Conservation (phyloP, 2,888 invertebrate genomes). For the Epinotia demarniana region DNA sequence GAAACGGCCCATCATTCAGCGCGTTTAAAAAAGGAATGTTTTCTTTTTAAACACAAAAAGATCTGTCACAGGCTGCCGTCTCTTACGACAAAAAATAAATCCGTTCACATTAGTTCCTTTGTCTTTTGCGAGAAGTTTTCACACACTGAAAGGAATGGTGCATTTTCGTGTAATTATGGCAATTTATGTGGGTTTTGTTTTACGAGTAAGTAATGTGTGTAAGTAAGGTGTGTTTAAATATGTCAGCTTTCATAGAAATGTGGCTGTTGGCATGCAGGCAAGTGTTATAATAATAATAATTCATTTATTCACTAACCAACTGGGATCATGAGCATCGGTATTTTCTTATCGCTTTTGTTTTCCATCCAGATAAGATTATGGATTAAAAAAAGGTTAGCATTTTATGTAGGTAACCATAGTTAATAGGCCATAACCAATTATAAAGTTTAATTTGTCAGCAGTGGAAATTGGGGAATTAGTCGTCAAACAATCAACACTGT, state of each 20-base stretch:
- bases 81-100: conserved; percentile 40
- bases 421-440: no score
- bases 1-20: conserved; percentile 43
- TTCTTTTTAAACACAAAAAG: conserved; percentile 43
- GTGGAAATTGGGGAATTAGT: background rate
- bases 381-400: background rate
- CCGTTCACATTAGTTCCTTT: conserved; percentile 36
- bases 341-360: background rate
- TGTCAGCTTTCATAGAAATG: background rate
- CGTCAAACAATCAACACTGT: background rate
- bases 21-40: conserved; percentile 42
- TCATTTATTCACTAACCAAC: no score
- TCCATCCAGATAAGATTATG: conserved; percentile 10
- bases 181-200: conserved; percentile 13
- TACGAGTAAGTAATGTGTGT: background rate
- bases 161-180: conserved; percentile 20
- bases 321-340: background rate
- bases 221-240: background rate
- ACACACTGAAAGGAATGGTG: conserved; percentile 25
- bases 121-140: conserved; percentile 38
- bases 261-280: background rate
- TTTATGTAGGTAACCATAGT: background rate
- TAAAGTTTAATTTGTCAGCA: no score
- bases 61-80: conserved; percentile 39
- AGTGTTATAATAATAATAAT: background rate